phyloP scores from a whole-genome alignment of 1,140 invertebrate species.

The Hydropsyche tenuis region DNA sequence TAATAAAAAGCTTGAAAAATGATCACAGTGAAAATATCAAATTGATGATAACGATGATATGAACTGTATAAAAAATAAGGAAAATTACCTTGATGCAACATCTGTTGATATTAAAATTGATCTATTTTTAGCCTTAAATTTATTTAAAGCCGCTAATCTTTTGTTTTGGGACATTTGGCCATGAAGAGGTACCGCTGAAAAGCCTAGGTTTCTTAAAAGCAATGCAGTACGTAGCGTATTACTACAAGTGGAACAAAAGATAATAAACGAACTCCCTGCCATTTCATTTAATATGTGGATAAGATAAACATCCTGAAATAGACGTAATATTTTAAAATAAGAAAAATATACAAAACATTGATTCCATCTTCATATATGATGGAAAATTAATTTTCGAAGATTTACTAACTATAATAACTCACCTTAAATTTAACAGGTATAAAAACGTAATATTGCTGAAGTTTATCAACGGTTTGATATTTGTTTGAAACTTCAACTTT shows the following conservation, averaged over 20 bases:
- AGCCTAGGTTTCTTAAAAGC: slow-evolving; percentile 85
- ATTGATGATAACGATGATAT: too few relatives aligned
- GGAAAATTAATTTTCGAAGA: too few relatives aligned
- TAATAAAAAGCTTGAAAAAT: slow-evolving; percentile 18
- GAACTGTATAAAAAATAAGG: neutral
- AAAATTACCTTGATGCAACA: slow-evolving; percentile 88
- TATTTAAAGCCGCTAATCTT: slow-evolving; percentile 87
- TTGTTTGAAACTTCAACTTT: slow-evolving; percentile 96
- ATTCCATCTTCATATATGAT: neutral
- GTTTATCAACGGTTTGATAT: slow-evolving; percentile 97
- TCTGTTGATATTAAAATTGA: slow-evolving; percentile 96
- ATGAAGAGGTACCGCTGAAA: slow-evolving; percentile 93
- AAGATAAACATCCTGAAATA: slow-evolving; percentile 85
- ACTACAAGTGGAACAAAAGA: slow-evolving; percentile 95
- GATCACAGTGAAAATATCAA: too few relatives aligned
- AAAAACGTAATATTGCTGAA: slow-evolving; percentile 95
- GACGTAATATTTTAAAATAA: too few relatives aligned
- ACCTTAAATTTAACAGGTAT: slow-evolving; percentile 94
- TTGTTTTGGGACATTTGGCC: slow-evolving; percentile 98
- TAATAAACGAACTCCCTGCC: slow-evolving; percentile 95
- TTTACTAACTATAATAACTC: slow-evolving; percentile 19
- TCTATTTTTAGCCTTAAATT: slow-evolving; percentile 89
- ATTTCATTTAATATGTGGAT: slow-evolving; percentile 96
- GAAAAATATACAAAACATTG: neutral
- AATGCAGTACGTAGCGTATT: slow-evolving; percentile 89